Base-by-base conservation (phyloP, 2,113 vertebrate species). In the Pleuronectes platessa region DNA sequence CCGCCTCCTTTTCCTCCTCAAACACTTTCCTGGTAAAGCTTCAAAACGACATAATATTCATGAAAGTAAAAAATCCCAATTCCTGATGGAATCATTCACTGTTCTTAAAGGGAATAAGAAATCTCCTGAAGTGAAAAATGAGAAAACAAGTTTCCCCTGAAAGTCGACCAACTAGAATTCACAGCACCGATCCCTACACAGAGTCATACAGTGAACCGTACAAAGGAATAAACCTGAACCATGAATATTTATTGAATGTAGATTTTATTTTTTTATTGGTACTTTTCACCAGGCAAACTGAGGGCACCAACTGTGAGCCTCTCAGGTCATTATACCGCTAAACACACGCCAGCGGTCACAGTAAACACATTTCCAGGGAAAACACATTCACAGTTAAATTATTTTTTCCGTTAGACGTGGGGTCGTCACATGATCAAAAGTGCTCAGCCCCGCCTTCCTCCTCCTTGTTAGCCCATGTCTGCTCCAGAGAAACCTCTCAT, bases 351-450 rank as follows among this genome's bases (percentile, higher is more conserved):
- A 58, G 54, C 12, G 78, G 81, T 82, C 83, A 86, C 76, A 84
- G 71, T 78, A 77, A 91, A 81, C 74, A 86, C 67, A 84, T 89
- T 90, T 90, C 70, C 72, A 81, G 82, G 62, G 35, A 79, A 89
- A 88, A 87, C 55, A 66, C 14, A 56, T 81, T 87, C 81, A 59
- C 73, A 87, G 86, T 90, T 73, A 83, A 85, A 79, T 71, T 49
- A 82, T 31, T 82, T 31, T 82, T 74, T 90, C 82, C 54, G 69
- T 83, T 79, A 37, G 70, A 80, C 64, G 31, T 31, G 17, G 62
- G 67, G 61, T 82, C 83, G 68, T 51, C 37, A 85, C 85, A 90
- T 88, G 74, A 92, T 93, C 89, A 89, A 87, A 92, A 86, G 61
- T 85, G 65, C 77, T 73, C 72, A 82, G 79, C 61, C 84, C 77